These are phyloP conservation scores for Nestor notabilis DNA, from an alignment of 2,113 vertebrate genomes.

Conservation along the genomic window DNA sequence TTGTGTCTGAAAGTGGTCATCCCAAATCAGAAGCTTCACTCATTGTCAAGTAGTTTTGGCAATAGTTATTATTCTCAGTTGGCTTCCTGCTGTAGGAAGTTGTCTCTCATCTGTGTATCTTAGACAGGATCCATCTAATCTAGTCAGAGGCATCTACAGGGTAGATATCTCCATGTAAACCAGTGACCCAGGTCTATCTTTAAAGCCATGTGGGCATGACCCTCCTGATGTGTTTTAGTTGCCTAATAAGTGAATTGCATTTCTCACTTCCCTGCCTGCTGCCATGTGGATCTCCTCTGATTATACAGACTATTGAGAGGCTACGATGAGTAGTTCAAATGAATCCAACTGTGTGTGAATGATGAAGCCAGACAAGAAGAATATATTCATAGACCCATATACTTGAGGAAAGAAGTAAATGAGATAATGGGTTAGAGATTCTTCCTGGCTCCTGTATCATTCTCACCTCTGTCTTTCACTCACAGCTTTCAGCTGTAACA, in stretches of 20 bases:
- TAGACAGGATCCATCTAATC: neutral
- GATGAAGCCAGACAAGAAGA: neutral
- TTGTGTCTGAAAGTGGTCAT: neutral
- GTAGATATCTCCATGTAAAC: neutral
- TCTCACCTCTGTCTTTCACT: neutral
- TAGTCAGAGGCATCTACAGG: neutral
- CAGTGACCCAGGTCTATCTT: neutral
- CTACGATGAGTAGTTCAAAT: neutral
- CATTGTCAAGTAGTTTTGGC: neutral
- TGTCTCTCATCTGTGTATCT: neutral
- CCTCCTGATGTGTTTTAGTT: neutral
- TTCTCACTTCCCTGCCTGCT: neutral
- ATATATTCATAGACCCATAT: neutral
- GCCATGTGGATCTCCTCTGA: neutral
- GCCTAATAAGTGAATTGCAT: neutral
- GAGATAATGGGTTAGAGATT: neutral
- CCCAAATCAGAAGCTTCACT: neutral
- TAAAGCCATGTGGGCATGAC: neutral
- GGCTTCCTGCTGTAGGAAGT: neutral
- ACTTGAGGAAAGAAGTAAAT: neutral
- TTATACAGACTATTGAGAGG: rapidly evolving
- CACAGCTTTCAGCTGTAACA: neutral
- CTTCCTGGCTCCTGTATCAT: neutral
- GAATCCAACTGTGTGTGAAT: neutral
- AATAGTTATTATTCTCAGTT: neutral